phyloP scores from a whole-genome alignment of 2,113 vertebrate genomes.

The Vulpes lagopus region DNA sequence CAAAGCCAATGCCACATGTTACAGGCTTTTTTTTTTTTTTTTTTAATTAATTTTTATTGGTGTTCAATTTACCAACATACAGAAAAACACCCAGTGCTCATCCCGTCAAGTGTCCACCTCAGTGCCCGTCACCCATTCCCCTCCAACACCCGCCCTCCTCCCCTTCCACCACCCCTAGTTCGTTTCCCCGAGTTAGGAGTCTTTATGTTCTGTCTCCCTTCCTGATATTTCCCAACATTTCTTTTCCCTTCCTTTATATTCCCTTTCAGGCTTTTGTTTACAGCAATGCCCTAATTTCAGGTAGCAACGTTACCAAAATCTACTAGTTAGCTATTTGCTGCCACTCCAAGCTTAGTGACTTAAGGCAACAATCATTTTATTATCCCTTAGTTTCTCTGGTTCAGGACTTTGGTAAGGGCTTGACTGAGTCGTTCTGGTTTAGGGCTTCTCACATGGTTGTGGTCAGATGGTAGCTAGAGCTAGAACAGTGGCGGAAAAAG shows the following conservation, averaged over 20 bases:
- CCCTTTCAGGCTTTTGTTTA: background rate
- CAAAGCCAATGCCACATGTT: background rate
- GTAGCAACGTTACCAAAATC: background rate
- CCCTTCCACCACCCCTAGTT: no score
- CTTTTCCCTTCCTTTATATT: no score
- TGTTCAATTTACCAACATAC: no score
- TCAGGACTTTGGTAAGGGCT: background rate
- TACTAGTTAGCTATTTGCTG: background rate
- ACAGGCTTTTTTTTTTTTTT: slow-evolving; percentile 23
- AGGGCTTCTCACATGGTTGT: background rate
- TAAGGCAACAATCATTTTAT: background rate
- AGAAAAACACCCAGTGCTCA: no score
- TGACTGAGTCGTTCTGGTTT: background rate
- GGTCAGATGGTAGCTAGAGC: background rate
- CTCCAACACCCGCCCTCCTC: no score
- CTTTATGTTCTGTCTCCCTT: no score
- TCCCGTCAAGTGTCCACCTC: no score
- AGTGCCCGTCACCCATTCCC: no score
- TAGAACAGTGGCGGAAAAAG: background rate
- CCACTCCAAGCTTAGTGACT: background rate
- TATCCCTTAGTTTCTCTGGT: background rate
- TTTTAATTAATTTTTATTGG: background rate
- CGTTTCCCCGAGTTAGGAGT: no score
- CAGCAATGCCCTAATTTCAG: background rate
- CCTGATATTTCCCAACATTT: no score